A percentile compares a stretch with the other conserved stretches of the same genome.
These are phyloP conservation scores for Sclerurus mexicanus DNA, from an alignment of 2,113 vertebrate species.

Conservation along the genomic window DNA sequence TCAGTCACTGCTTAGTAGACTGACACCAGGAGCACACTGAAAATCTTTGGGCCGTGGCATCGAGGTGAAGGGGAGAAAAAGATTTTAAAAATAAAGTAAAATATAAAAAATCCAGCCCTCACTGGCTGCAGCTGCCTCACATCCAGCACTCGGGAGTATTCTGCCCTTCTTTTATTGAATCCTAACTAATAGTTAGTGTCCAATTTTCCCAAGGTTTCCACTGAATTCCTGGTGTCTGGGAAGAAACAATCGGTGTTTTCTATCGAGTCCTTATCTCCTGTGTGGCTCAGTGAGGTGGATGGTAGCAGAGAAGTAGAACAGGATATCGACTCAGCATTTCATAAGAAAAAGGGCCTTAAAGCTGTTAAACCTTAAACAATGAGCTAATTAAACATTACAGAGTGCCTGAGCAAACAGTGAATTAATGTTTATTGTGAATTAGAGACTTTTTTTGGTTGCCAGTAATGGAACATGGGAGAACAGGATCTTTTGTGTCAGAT, in stretches of 20 bases:
- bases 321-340: not conserved
- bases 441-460: not conserved
- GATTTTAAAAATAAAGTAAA: not conserved
- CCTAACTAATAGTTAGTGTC: fast-evolving
- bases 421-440: not conserved
- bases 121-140: not conserved
- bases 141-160: not conserved
- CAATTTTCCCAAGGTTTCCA: not conserved
- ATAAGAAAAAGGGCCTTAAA: not conserved
- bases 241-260: not conserved
- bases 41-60: not conserved
- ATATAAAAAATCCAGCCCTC: not conserved
- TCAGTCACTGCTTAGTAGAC: not conserved
- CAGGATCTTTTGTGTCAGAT: not conserved
- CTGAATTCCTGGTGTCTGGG: not conserved
- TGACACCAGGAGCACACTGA: not conserved
- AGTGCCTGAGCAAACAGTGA: not conserved
- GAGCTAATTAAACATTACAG: not conserved
- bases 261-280: not conserved
- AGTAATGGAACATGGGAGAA: not conserved
- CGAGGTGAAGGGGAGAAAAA: not conserved
- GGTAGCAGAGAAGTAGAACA: not conserved
- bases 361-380: not conserved
- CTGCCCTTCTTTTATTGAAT: not conserved
- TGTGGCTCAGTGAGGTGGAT: not conserved